Evolutionary conservation across 2,113 vertebrate species (phyloP), one percentile per base, ranked within the genome.

Genomic region (Neodon shergylaensis): DNA sequence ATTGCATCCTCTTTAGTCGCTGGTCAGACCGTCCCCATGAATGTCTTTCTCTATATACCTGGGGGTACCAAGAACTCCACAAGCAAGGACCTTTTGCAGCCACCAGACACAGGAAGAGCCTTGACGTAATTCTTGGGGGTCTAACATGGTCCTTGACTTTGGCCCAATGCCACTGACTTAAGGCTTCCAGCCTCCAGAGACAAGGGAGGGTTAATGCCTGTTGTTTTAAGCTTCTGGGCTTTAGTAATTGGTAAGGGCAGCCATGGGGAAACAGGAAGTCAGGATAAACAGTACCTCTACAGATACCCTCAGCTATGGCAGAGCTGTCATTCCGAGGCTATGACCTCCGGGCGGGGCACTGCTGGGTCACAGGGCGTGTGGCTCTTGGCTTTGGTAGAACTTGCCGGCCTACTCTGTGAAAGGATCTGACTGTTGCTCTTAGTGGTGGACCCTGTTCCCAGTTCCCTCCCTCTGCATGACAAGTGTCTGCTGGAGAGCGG

Each of bases 1-100:
- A 72, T 54, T 11, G 7, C 13, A 72, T 47, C 3, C 47, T 49
- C 31, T 0, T 0, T 1, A 28, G 24, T 17, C 7, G 1, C 1
- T 0, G 63, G 14, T 58, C 3, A 22, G 5, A 11, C 49, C 44
- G 22, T 36, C 70, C 3, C 6, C 17, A 2, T 24, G 28, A 52
- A 54, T 72, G 31, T 65, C 61, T 65, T 1, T 36, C 31, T 44
- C 36, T 70, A 24, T 11, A 28, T 39, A 47, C 39, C 66, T 49
- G 52, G n/a, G 42, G 11, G 26, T 72, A 44, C 36, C 44, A 42
- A 52, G 44, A 42, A 8, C 36, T 70, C 24, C 52, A 70, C 3
- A 61, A 33, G 36, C 31, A 16, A 63, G 65, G 16, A 14, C 4
- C 49, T 17, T n/a, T 78, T 39, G 11, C 44, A 58, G 49, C 78